Evolutionary conservation across 2,888 invertebrate genomes (phyloP).

Genomic region (Eucera pruinosa): DNA sequence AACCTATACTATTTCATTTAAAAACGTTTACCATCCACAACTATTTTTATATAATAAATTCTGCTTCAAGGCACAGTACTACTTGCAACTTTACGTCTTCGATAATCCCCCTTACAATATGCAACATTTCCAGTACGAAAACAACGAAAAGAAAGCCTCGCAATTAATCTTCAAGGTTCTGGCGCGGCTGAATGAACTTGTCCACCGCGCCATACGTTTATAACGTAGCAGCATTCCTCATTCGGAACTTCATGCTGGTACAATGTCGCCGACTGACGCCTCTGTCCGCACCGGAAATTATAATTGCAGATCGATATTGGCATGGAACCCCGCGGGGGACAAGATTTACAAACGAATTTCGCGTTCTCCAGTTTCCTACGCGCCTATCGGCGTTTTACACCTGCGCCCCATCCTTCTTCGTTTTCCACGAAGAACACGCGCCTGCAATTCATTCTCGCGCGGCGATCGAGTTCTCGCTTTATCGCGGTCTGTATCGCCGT

Average conservation of each 20-base stretch:
- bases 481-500: constrained; percentile 75
- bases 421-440: constrained; percentile 73
- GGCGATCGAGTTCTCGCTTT: constrained; percentile 74
- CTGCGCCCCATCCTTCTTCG: constrained; percentile 77
- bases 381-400: constrained; percentile 71
- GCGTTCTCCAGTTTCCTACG: constrained; percentile 60
- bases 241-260: not conserved
- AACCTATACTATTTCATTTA: too few species aligned
- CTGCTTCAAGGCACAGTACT: too few species aligned
- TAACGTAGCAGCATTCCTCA: not conserved
- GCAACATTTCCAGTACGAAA: not conserved
- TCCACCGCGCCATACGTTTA: not conserved
- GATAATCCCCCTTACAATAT: not conserved
- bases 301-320: constrained; percentile 51
- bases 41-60: not conserved
- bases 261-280: constrained; percentile 28
- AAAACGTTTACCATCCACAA: too few species aligned
- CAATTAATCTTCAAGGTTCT: constrained; percentile 6
- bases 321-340: constrained; percentile 24
- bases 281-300: constrained; percentile 37
- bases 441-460: constrained; percentile 72
- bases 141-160: not conserved
- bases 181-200: not conserved
- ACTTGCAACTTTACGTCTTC: too few species aligned
- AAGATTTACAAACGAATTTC: constrained; percentile 61